Evolutionary conservation across 1,140 invertebrate species (phyloP).

Genomic region (Plutomurus gul): DNA sequence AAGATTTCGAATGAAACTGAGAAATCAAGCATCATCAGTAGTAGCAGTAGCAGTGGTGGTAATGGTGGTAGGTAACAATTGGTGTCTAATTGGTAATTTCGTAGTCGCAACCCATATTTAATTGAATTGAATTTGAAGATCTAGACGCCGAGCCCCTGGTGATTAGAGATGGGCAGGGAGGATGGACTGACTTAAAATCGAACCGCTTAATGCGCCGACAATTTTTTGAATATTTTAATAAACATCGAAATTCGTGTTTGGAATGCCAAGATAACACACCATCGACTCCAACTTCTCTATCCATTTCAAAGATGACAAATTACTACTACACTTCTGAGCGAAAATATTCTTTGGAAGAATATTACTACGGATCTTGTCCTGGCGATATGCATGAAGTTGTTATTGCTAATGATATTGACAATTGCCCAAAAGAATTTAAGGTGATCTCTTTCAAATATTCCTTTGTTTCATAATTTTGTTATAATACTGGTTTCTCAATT

Average conservation of each 20-base stretch:
- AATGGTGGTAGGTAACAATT: no score
- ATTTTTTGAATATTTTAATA: neutral
- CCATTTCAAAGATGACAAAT: neutral
- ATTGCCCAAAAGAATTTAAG: no score
- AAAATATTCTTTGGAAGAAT: neutral
- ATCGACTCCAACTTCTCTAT: neutral
- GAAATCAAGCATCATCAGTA: no score
- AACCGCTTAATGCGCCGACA: neutral
- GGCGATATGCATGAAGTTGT: neutral
- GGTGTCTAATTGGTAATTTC: no score
- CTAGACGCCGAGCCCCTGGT: no score
- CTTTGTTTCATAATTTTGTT: no score
- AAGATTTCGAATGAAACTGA: no score
- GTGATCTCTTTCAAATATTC: no score
- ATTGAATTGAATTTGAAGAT: no score
- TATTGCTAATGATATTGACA: neutral
- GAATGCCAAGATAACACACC: neutral
- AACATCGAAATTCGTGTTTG: neutral
- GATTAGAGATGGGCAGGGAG: neutral
- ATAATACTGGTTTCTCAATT: no score
- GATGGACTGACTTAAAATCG: neutral
- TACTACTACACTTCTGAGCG: neutral
- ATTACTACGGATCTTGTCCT: neutral
- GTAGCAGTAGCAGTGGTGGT: no score
- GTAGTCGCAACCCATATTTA: no score